Evolutionary conservation across 1,140 invertebrate genomes (phyloP).

Genomic region (Bradynema listronoti): DNA sequence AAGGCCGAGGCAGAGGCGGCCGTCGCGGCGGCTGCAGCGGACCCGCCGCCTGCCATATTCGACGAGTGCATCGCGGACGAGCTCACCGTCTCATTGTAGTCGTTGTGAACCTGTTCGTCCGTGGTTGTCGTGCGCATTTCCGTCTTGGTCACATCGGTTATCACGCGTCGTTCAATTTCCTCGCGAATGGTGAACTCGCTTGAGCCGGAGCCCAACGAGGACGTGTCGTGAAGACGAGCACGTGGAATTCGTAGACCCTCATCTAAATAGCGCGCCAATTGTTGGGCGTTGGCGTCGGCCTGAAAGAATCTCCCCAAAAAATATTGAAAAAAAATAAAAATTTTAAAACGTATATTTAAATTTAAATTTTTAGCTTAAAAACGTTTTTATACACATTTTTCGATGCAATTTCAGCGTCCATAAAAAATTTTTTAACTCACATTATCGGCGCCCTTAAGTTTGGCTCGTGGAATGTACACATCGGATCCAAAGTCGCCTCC

Average conservation of each 20-base stretch:
- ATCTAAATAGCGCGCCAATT: slow-evolving; percentile 46
- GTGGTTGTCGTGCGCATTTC: slow-evolving; percentile 37
- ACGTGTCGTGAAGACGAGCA: slow-evolving; percentile 47
- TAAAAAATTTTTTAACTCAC: slow-evolving; percentile 2
- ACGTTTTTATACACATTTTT: neutral
- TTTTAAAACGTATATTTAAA: neutral
- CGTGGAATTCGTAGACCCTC: slow-evolving; percentile 55
- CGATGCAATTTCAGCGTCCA: no score
- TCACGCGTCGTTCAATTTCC: slow-evolving; percentile 53
- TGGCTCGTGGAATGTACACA: slow-evolving; percentile 56
- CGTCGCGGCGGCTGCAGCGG: slow-evolving; percentile 29
- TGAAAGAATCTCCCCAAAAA: no score
- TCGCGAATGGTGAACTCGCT: slow-evolving; percentile 56
- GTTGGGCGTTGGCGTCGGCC: slow-evolving; percentile 38
- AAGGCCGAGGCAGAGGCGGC: slow-evolving; percentile 2
- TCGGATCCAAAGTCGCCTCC: slow-evolving; percentile 51
- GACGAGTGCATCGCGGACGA: slow-evolving; percentile 25
- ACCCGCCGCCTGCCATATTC: neutral
- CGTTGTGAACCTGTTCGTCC: slow-evolving; percentile 29
- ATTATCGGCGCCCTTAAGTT: slow-evolving; percentile 40
- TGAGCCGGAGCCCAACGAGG: slow-evolving; percentile 49
- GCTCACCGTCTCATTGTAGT: slow-evolving; percentile 28
- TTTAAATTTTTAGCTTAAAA: neutral
- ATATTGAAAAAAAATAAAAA: slow-evolving; percentile 1
- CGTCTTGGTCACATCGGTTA: slow-evolving; percentile 51